Evolutionary conservation across 2,888 invertebrate genomes (phyloP), one percentile per base, ranked within the genome.

Genomic region (Leucozona laternaria): DNA sequence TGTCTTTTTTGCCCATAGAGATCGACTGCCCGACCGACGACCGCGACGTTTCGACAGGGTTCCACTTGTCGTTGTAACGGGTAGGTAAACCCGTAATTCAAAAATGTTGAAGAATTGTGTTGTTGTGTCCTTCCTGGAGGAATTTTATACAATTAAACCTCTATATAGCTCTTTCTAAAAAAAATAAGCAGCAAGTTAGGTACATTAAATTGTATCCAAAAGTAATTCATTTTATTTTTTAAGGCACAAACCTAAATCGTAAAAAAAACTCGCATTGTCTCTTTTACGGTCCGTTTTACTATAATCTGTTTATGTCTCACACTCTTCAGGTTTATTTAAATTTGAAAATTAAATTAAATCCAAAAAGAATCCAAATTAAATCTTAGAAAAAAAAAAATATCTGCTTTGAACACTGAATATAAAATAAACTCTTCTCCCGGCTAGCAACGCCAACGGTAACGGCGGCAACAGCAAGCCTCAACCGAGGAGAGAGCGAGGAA

Each of bases 271-370:
- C 4, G 20, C 11, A 58, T 13, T 25, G 1, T 53, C 53, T 25
- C 15, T 15, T 53, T 25, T 40, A 60, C 22, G 15, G 25, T 10
- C 40, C 40, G 3, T 45, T 45, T 45, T n/a, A 25, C 45, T 64
- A 5, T 64, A 45, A 45, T 64, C 45, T 64, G 64, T 45, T 22
- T 64, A 2, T 45, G 7, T 34, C 66, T 71, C 70, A 68, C 75
- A 60, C 71, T 40, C 60, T 55, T 22, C 11, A 72, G 40, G 31
- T 78, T 78, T 78, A 86, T 86, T 78, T 82, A 82, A 82, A 86
- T 86, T 82, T 66, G 60, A 45, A 86, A 86, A 86, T 86, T 82
- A 86, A 86, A 86, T 82, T 82, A 82, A 78, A 78, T 64, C 72
- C 50, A 25, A 55, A 37, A 57, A 20, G 34, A 58, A 66, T 57